Conservation (phyloP, 2,888 invertebrate genomes). For the Pandemis cinnamomeana region DNA sequence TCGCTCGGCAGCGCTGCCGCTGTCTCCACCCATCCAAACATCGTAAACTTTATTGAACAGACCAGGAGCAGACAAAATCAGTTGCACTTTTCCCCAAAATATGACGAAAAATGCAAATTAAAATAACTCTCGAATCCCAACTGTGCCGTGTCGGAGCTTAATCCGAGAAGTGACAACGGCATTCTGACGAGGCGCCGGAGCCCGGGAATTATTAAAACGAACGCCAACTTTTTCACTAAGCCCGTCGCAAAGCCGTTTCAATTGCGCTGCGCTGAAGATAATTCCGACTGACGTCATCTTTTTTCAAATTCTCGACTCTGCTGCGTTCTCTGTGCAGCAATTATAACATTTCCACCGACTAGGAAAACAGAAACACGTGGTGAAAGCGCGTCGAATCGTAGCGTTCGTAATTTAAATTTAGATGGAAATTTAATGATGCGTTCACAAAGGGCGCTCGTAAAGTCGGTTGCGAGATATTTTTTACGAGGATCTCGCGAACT, state of each 20-base stretch:
- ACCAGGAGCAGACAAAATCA: slow-evolving; percentile 45
- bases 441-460: slow-evolving; percentile 84
- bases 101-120: slow-evolving; percentile 81
- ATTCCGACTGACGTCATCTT: slow-evolving; percentile 85
- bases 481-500: slow-evolving; percentile 85
- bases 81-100: slow-evolving; percentile 65
- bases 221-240: slow-evolving; percentile 85
- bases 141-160: slow-evolving; percentile 84
- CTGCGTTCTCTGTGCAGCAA: slow-evolving; percentile 82
- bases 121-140: slow-evolving; percentile 83
- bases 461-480: slow-evolving; percentile 84
- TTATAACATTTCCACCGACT: slow-evolving; percentile 84
- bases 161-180: slow-evolving; percentile 85
- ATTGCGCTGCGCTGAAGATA: slow-evolving; percentile 85
- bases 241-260: slow-evolving; percentile 85
- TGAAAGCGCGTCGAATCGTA: slow-evolving; percentile 77
- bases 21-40: slow-evolving; percentile 60
- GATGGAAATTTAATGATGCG: slow-evolving; percentile 85
- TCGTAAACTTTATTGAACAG: slow-evolving; percentile 65
- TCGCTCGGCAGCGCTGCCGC: slow-evolving; percentile 56
- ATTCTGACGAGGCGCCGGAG: slow-evolving; percentile 85
- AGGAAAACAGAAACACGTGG: slow-evolving; percentile 84
- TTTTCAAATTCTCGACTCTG: slow-evolving; percentile 82
- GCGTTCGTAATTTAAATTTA: slow-evolving; percentile 84
- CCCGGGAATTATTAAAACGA: slow-evolving; percentile 85